Evolutionary conservation across 2,888 invertebrate genomes (phyloP), one percentile per base, ranked within the genome.

Genomic region (Gymnosoma rotundatum): DNA sequence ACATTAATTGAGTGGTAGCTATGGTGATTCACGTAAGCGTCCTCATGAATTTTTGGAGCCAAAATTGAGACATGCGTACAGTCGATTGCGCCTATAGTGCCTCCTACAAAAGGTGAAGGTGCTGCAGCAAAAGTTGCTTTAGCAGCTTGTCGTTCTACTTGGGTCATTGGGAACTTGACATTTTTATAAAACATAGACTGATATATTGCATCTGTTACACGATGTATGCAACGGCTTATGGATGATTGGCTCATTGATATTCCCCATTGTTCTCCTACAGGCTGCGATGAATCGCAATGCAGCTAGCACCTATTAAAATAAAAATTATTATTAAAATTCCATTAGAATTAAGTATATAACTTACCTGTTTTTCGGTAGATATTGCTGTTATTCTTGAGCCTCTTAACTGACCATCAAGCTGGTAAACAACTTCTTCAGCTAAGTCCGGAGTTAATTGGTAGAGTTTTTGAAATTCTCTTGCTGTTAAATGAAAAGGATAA

Each of bases 181-280:
- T 61, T 61, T 7, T 7, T 5, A 18, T 0, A 42, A 20, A 61
- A 61, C 20, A 25, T 25, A 25, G 25, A 2, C 25, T 25, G 25
- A 25, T 25, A 2, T 4, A 25, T 25, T 25, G 25, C 25, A 25
- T 25, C 25, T 25, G 25, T 25, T 25, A 25, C 25, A 25, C 25
- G 25, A 25, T 25, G 25, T 25, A 61, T 38, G 8, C 14, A 50
- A 8, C 66, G 66, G 18, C 50, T 66, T 50, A 50, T 18, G 9
- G 32, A 66, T 4, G 50, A 36, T 2, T 66, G 50, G 14, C 66
- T 50, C 48, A 50, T 66, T 1, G 66, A 50, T 32, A 66, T 32
- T 18, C 66, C 66, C 66, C 66, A 66, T 12, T 66, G 66, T 18
- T 50, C 66, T 66, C 66, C 66, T 32, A 50, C 50, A 32, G 32